These are phyloP conservation scores for Drosophila elegans DNA, from an alignment of 1,140 invertebrate genomes.

Conservation along the genomic window DNA sequence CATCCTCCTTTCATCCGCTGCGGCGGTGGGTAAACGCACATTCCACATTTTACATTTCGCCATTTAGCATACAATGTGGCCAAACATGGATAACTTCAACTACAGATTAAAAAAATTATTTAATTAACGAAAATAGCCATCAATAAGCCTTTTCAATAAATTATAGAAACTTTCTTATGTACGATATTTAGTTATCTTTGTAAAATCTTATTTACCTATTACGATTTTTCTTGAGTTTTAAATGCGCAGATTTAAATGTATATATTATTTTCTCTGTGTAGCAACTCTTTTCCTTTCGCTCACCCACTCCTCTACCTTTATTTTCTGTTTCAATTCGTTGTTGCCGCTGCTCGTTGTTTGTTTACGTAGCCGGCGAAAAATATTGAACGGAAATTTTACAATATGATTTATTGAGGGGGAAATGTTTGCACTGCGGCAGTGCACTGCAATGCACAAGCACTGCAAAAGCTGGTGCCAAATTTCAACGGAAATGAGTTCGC, in stretches of 20 bases:
- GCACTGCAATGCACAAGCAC: slow-evolving; percentile 17
- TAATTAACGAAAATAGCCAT: too few species aligned
- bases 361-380: slow-evolving; percentile 72
- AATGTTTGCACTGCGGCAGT: slow-evolving; percentile 44
- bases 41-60: slow-evolving; percentile 63
- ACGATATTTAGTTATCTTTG: too few species aligned
- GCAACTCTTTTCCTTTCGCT: slow-evolving; percentile 8
- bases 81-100: slow-evolving; percentile 28
- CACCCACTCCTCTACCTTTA: slow-evolving; percentile 12
- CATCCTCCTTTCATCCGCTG: slow-evolving; percentile 29
- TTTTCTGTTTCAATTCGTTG: slow-evolving; percentile 71
- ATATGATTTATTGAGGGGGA: slow-evolving; percentile 73
- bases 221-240: too few species aligned
- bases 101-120: slow-evolving; percentile 1
- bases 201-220: too few species aligned
- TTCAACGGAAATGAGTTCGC: slow-evolving; percentile 78
- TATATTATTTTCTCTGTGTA: neutral
- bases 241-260: too few species aligned
- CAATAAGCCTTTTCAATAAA: too few species aligned
- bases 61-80: slow-evolving; percentile 78
- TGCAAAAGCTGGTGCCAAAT: slow-evolving; percentile 69
- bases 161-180: too few species aligned
- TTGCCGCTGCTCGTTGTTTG: slow-evolving; percentile 46
- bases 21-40: slow-evolving; percentile 57
- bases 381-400: slow-evolving; percentile 83